Evolutionary conservation across 1,140 invertebrate species (phyloP), one percentile per base, ranked within the genome.

Genomic region (Paracyclopina nana): DNA sequence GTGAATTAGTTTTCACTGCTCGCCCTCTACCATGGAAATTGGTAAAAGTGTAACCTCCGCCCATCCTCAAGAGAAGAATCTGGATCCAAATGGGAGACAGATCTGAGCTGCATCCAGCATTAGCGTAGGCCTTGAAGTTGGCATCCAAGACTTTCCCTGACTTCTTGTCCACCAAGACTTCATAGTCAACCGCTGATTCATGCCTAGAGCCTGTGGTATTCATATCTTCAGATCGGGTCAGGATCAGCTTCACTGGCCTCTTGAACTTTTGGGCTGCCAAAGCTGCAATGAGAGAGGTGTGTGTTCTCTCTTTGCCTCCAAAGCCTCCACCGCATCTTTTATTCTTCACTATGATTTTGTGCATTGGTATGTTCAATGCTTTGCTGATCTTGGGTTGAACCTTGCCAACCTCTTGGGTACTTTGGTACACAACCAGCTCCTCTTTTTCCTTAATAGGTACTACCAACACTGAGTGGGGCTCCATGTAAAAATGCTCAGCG

Each of bases 1-100:
- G 75, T 18, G 86, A 61, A 68, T 90, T 86, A 0, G 85, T 90
- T 63, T 74, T 80, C 58, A 83, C 87, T 1, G 74, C 59, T 55
- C 74, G 74, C 1, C 79, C 82, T 6, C 62, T 68, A 0, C 80
- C 16, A 14, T 42, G 12, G 52, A 57, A 31, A 53, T 48, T 48
- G n/a, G 6, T 43, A 48, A 49, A 14, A 6, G 8, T 9, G 18
- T 49, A 49, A 6, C 46, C 26, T 8, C 14, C 26, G 9, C 34
- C 46, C 6, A 6, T 8, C 6, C 26, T 8, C n/a, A 49, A 14
- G 4, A 16, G 22, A 14, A 31, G 57, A 60, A 24, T n/a, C 22
- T 22, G 34, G 28, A 24, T 54, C 52, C 27, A 50, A n/a, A 40
- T 46, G 22, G 20, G 20, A 20, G 67, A 68, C 11, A 65, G 46